Percentiles rank a stretch among this genome's conserved stretches.
These are phyloP conservation scores for Limnephilus rhombicus DNA, from an alignment of 2,888 invertebrate species.

Conservation along the genomic window DNA sequence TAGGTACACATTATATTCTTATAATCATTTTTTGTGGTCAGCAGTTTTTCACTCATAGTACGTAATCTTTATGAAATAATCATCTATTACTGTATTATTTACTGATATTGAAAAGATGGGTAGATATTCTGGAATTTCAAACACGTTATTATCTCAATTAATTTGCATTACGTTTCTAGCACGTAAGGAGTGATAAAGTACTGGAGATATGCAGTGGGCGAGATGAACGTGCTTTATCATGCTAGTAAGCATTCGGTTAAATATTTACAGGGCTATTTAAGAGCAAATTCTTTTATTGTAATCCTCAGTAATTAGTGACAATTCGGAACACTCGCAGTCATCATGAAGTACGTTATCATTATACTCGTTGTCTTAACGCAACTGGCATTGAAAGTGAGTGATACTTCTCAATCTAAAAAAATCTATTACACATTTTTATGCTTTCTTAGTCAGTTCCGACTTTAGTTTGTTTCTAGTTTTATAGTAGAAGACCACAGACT, in stretches of 20 bases:
- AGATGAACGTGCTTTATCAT: not conserved
- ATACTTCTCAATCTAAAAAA: not conserved
- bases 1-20: too few species aligned
- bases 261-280: not conserved
- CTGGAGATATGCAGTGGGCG: not conserved
- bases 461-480: too few species aligned
- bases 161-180: not conserved
- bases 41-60: not conserved
- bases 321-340: not conserved
- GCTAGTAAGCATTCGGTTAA: not conserved
- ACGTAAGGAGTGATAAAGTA: not conserved
- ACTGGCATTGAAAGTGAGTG: not conserved
- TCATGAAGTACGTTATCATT: not conserved
- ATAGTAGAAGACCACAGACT: too few species aligned
- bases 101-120: not conserved
- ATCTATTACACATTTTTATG: not conserved
- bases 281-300: not conserved
- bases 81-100: not conserved
- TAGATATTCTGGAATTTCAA: not conserved
- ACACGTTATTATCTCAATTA: not conserved
- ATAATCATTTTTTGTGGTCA: not conserved
- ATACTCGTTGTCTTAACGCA: not conserved
- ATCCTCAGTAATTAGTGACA: not conserved
- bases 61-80: not conserved
- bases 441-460: too few species aligned